Evolutionary conservation across 92 coral and sea anemone genomes (phyloP), one percentile per base, ranked within the genome.

Genomic region (Epizoanthus illoricatus): DNA sequence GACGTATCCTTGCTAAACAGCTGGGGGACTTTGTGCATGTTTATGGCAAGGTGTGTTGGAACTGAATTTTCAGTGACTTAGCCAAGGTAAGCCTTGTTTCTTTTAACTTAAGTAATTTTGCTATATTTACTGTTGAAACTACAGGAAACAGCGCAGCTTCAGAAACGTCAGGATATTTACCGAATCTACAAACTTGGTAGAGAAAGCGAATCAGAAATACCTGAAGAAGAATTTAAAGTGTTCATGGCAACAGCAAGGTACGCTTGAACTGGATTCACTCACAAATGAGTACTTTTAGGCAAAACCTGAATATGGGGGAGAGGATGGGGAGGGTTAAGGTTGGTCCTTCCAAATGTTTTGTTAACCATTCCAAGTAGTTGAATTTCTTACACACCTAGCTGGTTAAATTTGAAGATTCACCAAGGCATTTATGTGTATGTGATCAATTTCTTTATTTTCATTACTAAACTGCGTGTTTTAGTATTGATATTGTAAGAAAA

Each of bases 161-260:
- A 96, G 70, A 90, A 79, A 47, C 88, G 92, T 7, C 90, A 79
- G 73, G 94, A 92, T 17, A 73, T 91, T 66, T 91, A 88, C 69
- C 90, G 92, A 10, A 84, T 91, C 43, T 92, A 92, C 80, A 93
- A 91, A 81, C 80, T 90, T n/a, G 79, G 84, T 36, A 73, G 85
- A 45, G 89, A 84, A 54, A 80, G 63, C 63, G 89, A 80, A 7
- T 79, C 84, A 41, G 93, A 94, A 74, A 91, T 96, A 60, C 92
- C 97, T 58, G 94, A 96, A 58, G 98, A 96, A 64, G 99, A 96
- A 60, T 96, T 96, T 75, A 91, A 94, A 83, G 88, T 88, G 43
- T 96, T 96, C 63, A 87, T 96, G 91, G 94, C 95, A 10, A 90
- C 92, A 45, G 97, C 99, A 59, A 91, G 99, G 99, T 96, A 83